Percentiles rank a stretch among this genome's conserved stretches.
These are phyloP conservation scores for Gymnogyps californianus DNA, from an alignment of 2,113 vertebrate genomes.

Conservation along the genomic window DNA sequence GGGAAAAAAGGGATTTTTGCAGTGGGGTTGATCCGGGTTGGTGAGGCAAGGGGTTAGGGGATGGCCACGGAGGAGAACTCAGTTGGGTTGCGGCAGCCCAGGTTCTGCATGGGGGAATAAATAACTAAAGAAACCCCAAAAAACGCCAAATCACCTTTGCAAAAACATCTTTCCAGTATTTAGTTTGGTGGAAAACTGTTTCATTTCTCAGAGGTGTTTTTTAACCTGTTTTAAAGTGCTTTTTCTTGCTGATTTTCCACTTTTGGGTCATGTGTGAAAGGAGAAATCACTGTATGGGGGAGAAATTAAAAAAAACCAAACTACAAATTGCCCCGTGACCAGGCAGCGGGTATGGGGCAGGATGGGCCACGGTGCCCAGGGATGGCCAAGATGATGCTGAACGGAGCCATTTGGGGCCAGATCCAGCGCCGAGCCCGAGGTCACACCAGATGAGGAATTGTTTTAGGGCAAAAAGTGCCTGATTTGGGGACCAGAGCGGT, in stretches of 20 bases:
- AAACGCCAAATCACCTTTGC: neutral
- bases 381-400: neutral
- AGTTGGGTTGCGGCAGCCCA: neutral
- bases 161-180: fast-evolving
- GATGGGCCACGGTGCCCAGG: fast-evolving
- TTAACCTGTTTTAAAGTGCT: neutral
- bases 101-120: neutral
- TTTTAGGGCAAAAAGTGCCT: neutral
- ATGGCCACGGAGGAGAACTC: too few species aligned
- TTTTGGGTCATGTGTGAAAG: neutral
- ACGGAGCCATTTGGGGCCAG: fast-evolving
- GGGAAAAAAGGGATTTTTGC: neutral
- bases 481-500: neutral
- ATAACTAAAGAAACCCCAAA: neutral
- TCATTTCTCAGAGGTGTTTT: fast-evolving
- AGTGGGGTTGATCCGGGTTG: neutral
- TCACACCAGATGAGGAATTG: neutral
- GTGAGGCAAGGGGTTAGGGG: neutral
- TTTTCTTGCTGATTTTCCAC: neutral
- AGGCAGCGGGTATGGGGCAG: fast-evolving
- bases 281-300: neutral
- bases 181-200: neutral
- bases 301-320: neutral
- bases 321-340: fast-evolving
- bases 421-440: fast-evolving